These are phyloP conservation scores for Misgurnus mizolepis DNA, from an alignment of 2,113 vertebrate species.

Conservation along the genomic window DNA sequence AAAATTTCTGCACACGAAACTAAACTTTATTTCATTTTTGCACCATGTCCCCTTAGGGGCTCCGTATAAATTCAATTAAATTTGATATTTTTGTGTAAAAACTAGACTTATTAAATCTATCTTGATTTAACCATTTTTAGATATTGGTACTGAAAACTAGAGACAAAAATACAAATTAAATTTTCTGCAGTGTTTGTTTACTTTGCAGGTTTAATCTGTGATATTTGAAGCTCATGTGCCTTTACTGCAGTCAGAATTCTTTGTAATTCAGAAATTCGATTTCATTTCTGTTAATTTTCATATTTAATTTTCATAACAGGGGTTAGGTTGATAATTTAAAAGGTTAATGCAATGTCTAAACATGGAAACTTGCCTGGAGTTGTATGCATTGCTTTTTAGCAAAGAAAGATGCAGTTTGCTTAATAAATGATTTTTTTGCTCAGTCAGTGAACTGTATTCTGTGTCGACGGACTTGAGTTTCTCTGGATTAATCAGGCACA, in stretches of 20 bases:
- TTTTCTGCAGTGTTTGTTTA: not conserved
- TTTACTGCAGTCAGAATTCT: conserved; percentile 29
- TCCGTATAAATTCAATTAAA: no score
- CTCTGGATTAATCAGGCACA: not conserved
- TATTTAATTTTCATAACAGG: not conserved
- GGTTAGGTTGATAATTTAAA: not conserved
- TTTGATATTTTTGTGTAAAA: no score
- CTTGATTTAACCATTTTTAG: no score
- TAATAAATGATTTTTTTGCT: not conserved
- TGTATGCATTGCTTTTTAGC: not conserved
- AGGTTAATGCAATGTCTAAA: not conserved
- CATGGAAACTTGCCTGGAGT: not conserved
- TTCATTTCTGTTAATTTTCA: conserved; percentile 6
- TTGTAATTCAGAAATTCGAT: conserved; percentile 6
- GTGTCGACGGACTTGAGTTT: not conserved
- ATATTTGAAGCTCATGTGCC: conserved; percentile 28
- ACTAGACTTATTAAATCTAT: no score
- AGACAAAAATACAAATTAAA: no score
- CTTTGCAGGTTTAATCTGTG: not conserved
- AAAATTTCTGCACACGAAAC: no score
- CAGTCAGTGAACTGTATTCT: not conserved
- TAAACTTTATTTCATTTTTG: no score
- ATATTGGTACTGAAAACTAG: no score
- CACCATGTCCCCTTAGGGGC: no score
- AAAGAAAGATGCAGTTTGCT: not conserved